These are phyloP conservation scores for Ariolimax columbianus DNA, from an alignment of 2,888 invertebrate genomes.

Conservation along the genomic window DNA sequence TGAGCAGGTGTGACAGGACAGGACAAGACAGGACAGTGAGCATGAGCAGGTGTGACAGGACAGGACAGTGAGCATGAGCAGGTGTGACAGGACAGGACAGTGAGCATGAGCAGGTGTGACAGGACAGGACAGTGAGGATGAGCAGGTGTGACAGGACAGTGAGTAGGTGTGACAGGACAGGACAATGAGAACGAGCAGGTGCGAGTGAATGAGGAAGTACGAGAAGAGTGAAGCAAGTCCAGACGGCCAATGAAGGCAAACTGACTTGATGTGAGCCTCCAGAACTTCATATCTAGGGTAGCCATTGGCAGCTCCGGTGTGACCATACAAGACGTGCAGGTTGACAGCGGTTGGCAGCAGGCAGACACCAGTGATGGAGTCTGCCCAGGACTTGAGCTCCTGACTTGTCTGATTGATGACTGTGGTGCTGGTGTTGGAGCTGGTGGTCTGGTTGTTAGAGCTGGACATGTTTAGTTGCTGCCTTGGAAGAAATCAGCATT, in stretches of 20 bases:
- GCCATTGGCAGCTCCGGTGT: conserved; percentile 65
- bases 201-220: too few relatives aligned
- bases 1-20: too few relatives aligned
- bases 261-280: conserved; percentile 72
- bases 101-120: too few relatives aligned
- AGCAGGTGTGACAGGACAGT: too few relatives aligned
- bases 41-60: too few relatives aligned
- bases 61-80: too few relatives aligned
- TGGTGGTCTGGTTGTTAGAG: neutral
- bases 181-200: too few relatives aligned
- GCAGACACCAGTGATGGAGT: conserved; percentile 41
- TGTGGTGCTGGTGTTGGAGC: neutral
- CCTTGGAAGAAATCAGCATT: neutral
- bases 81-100: too few relatives aligned
- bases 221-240: too few relatives aligned
- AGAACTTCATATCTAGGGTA: conserved; percentile 69
- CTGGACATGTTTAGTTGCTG: neutral
- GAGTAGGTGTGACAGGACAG: too few relatives aligned
- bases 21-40: too few relatives aligned
- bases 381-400: conserved; percentile 28
- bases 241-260: neutral
- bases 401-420: neutral
- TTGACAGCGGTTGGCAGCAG: conserved; percentile 55
- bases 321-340: conserved; percentile 71
- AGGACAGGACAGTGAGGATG: too few relatives aligned